Percentiles rank a stretch among this genome's conserved stretches.
Conservation (phyloP, 2,797 vertebrate genomes). For the Lophius americanus region DNA sequence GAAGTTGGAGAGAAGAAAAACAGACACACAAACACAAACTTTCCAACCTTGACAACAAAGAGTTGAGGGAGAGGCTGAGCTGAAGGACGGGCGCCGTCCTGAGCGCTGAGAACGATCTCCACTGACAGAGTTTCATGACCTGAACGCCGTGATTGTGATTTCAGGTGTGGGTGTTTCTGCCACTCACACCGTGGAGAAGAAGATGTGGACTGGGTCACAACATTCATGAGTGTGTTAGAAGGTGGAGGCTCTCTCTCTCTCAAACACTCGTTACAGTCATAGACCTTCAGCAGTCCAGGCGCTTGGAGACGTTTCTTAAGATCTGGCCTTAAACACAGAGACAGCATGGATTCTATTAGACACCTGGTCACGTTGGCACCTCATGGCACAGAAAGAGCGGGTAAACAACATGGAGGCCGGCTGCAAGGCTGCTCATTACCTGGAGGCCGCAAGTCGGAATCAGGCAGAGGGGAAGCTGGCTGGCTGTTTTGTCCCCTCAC, state of each 20-base stretch:
- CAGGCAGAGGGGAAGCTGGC: constrained; percentile 7
- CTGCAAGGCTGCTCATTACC: constrained; percentile 19
- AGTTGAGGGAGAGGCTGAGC: constrained; percentile 51
- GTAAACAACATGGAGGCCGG: constrained; percentile 29
- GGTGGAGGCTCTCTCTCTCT: constrained; percentile 25
- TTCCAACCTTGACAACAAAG: constrained; percentile 47
- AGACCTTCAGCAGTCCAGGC: constrained; percentile 57
- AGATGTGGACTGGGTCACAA: constrained; percentile 15
- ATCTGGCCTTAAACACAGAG: constrained; percentile 36
- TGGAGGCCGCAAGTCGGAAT: constrained; percentile 19
- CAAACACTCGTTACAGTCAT: constrained; percentile 50
- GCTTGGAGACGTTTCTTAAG: constrained; percentile 47
- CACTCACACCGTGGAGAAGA: not conserved
- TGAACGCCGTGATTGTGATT: constrained; percentile 20
- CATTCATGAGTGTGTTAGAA: constrained; percentile 21
- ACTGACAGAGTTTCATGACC: constrained; percentile 34
- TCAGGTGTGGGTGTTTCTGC: constrained; percentile 4
- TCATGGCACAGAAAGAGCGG: constrained; percentile 12
- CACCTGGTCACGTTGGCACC: constrained; percentile 32
- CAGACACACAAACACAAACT: constrained; percentile 39
- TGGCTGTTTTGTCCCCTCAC: constrained; percentile 47
- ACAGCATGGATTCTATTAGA: constrained; percentile 55
- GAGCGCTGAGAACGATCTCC: constrained; percentile 30
- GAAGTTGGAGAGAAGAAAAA: constrained; percentile 29
- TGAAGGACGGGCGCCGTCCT: constrained; percentile 43